Base-by-base conservation (phyloP, 2,888 invertebrate species). In the Venustoraphidia nigricollis region DNA sequence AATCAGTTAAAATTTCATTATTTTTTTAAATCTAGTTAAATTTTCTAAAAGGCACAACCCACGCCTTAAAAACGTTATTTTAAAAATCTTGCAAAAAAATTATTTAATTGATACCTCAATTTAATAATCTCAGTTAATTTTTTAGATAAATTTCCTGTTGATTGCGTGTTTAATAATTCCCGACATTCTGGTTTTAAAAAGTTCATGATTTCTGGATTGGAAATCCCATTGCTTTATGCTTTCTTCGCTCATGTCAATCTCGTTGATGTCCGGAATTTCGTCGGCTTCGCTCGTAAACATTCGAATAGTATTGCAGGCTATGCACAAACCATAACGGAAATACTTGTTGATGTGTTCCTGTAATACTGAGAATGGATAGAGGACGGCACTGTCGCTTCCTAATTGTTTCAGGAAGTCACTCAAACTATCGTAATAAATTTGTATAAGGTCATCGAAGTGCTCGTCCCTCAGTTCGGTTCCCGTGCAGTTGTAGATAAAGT, bases 261-360 rank as follows among this genome's bases (percentile, higher is more conserved):
- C 27, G 6, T 27, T 27, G 27, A 27, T 27, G 27, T 45, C 45
- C 9, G 45, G 45, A 10, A 45, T 14, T 36, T 45, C 45, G 14
- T 45, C 13, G 13, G 11, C n/a, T 10, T 38, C 38, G 13, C 36
- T 36, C 9, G 37, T 45, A 13, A 45, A 45, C 9, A 45, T 14
- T 10, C 14, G 38, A 5, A 45, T 11, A 9, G 14, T 13, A 10
- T 35, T 11, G 5, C 36, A 27, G 3, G 46, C 41, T 13, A 41
- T 41, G 17, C 34, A n/a, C 11, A 46, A 35, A 13, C 46, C 46
- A 41, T 14, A 41, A n/a, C 10, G 14, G 17, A 46, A 46, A 35
- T 41, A 46, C 13, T 46, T 46, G 11, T 41, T 10, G n/a, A 46
- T 41, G 6, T 46, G 46, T 2, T n/a, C 13, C 17, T 46, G 41